These are phyloP conservation scores for Ellobius talpinus DNA, from an alignment of 2,113 vertebrate species.

Conservation along the genomic window DNA sequence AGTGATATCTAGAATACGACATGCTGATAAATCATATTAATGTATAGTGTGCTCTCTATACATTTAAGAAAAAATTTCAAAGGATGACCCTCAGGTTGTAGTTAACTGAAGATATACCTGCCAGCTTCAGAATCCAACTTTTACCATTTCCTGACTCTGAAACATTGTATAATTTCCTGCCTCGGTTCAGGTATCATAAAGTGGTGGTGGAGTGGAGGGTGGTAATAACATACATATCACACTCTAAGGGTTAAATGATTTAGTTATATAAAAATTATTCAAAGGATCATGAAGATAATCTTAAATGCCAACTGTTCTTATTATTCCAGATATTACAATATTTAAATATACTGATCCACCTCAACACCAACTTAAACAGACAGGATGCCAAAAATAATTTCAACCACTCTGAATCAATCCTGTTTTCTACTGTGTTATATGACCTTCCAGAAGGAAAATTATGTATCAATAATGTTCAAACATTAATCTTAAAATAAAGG, in stretches of 20 bases:
- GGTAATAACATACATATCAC: neutral
- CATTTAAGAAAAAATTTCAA: neutral
- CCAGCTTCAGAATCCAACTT: neutral
- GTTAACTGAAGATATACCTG: neutral
- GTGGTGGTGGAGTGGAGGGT: neutral
- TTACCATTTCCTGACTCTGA: neutral
- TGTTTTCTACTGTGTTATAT: neutral
- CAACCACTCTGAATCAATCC: neutral
- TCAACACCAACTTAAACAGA: neutral
- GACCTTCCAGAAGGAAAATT: constrained; percentile 48
- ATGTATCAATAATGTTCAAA: neutral
- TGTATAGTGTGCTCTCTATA: neutral
- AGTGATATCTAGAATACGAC: neutral
- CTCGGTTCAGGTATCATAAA: neutral
- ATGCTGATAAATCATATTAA: neutral
- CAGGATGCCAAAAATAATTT: constrained; percentile 39
- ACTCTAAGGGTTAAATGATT: neutral
- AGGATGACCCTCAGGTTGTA: neutral
- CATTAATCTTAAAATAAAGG: neutral
- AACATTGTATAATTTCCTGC: neutral
- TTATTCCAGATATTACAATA: constrained; percentile 28
- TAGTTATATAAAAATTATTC: neutral
- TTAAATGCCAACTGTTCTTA: neutral
- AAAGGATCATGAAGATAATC: neutral
- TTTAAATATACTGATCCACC: neutral